Evolutionary conservation across 2,888 invertebrate genomes (phyloP).

Genomic region (Eristalis pertinax): DNA sequence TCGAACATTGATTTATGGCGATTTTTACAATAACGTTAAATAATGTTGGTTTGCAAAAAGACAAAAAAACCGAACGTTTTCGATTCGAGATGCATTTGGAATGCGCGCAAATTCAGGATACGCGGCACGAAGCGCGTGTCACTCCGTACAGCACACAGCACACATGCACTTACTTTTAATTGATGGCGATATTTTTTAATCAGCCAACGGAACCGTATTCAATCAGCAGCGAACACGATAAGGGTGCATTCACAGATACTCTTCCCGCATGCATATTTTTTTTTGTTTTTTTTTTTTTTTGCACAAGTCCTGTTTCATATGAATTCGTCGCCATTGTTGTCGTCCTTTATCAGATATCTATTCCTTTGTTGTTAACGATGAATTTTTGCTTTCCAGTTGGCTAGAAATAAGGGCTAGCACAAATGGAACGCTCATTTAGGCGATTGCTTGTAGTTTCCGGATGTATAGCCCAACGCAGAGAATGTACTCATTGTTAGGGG

Average conservation of each 20-base stretch:
- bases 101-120: conserved; percentile 61
- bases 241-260: conserved; percentile 64
- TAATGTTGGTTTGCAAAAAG: conserved; percentile 54
- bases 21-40: conserved; percentile 71
- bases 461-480: conserved; percentile 36
- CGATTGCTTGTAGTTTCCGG: conserved; percentile 46
- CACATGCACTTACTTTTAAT: conserved; percentile 69
- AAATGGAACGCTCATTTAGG: conserved; percentile 59
- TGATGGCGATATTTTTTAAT: conserved; percentile 72
- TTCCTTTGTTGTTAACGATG: conserved; percentile 64
- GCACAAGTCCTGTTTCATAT: conserved; percentile 34
- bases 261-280: conserved; percentile 18
- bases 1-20: conserved; percentile 71
- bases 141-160: conserved; percentile 45
- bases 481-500: conserved; percentile 58
- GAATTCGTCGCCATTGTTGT: conserved; percentile 62
- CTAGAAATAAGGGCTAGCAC: conserved; percentile 42
- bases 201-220: conserved; percentile 70
- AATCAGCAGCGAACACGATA: conserved; percentile 68
- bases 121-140: conserved; percentile 59
- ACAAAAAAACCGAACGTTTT: conserved; percentile 15
- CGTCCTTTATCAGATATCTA: conserved; percentile 64
- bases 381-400: conserved; percentile 36
- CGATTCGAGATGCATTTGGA: conserved; percentile 67
- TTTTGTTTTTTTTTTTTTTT: too few relatives aligned